Conservation (phyloP, 1,140 invertebrate genomes). For the Zophobas atratus region DNA sequence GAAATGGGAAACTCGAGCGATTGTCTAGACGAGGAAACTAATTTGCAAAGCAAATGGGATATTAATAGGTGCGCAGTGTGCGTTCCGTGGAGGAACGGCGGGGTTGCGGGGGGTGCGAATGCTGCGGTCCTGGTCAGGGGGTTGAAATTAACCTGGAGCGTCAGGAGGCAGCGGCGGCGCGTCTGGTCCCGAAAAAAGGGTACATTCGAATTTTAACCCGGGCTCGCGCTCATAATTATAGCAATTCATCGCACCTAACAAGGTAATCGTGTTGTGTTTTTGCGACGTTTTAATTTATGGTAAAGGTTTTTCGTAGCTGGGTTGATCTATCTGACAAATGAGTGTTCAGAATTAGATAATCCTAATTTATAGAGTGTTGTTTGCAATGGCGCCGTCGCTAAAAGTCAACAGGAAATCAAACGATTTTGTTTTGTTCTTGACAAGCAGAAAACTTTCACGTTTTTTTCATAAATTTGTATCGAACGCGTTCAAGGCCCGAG, state of each 20-base stretch:
- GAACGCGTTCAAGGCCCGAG: no score
- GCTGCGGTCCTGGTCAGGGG: no score
- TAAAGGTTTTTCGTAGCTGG: neutral
- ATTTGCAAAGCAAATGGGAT: conserved; percentile 37
- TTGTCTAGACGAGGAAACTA: conserved; percentile 13
- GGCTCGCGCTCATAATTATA: conserved; percentile 2
- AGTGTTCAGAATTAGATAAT: neutral
- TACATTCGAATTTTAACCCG: neutral
- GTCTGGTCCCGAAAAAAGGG: no score
- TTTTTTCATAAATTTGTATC: no score
- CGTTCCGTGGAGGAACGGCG: no score
- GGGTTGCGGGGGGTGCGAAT: no score
- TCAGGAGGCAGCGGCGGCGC: neutral
- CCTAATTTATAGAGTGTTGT: neutral
- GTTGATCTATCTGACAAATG: neutral
- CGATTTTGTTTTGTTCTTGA: no score
- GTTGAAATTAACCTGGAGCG: no score
- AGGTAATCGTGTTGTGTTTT: conserved; percentile 20
- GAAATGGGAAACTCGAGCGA: conserved; percentile 11
- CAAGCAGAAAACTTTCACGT: no score
- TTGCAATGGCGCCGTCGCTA: neutral
- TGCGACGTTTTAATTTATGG: conserved; percentile 18
- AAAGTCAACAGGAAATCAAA: no score
- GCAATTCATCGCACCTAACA: conserved; percentile 8
- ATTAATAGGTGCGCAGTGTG: neutral